phyloP scores from a whole-genome alignment of 2,888 invertebrate species.

The Catocala fraxini region DNA sequence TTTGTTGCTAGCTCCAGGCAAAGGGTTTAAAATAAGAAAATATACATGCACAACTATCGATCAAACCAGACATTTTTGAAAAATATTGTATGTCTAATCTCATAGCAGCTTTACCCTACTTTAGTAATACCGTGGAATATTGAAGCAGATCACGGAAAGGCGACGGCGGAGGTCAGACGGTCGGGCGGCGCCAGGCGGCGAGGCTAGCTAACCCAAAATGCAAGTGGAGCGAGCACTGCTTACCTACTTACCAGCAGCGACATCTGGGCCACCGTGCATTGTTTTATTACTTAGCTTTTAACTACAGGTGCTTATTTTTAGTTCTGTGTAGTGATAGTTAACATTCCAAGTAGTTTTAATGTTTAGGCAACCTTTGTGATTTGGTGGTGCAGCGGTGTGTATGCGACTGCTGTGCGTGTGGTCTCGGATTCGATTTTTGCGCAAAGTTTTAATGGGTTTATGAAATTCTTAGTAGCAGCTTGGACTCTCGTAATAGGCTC shows the following conservation, averaged over 20 bases:
- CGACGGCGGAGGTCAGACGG: slow-evolving; percentile 15
- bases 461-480: too few species aligned
- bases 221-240: slow-evolving; percentile 45
- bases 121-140: slow-evolving; percentile 8
- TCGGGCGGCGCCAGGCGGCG: slow-evolving; percentile 15
- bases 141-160: slow-evolving; percentile 17
- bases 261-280: slow-evolving; percentile 32
- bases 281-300: slow-evolving; percentile 22
- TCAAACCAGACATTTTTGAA: too few species aligned
- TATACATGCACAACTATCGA: too few species aligned
- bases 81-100: not conserved
- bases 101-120: not conserved
- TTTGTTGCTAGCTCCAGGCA: too few species aligned
- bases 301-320: not conserved
- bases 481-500: too few species aligned
- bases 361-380: too few species aligned
- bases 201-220: slow-evolving; percentile 41
- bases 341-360: not conserved
- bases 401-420: too few species aligned
- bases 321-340: not conserved
- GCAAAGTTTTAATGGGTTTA: too few species aligned
- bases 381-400: too few species aligned
- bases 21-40: too few species aligned
- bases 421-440: too few species aligned
- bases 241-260: slow-evolving; percentile 27